These are phyloP conservation scores for Oscheius sp. DNA, from an alignment of 2,888 invertebrate genomes.

Conservation along the genomic window DNA sequence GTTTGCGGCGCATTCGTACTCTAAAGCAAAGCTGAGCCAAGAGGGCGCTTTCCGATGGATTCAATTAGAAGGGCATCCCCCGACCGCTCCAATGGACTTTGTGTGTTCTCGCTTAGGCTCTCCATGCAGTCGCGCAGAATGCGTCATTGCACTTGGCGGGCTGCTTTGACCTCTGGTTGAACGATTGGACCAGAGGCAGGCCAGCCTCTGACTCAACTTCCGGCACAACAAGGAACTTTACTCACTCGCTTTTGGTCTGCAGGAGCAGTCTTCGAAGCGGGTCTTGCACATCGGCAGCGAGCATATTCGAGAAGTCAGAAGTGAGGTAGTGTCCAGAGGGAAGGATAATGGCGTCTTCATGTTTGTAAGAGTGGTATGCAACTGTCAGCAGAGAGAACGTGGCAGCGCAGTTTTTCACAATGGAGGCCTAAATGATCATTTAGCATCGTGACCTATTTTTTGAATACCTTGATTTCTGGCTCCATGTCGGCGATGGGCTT, in stretches of 20 bases:
- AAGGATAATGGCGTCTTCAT: slow-evolving; percentile 54
- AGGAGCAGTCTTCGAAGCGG: slow-evolving; percentile 39
- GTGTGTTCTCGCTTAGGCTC: slow-evolving; percentile 33
- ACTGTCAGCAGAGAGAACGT: slow-evolving; percentile 58
- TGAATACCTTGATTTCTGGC: slow-evolving; percentile 62
- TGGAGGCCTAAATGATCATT: slow-evolving; percentile 44
- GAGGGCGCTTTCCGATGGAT: slow-evolving; percentile 19
- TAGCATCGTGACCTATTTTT: not conserved
- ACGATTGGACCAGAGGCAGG: slow-evolving; percentile 24
- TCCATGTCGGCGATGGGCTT: slow-evolving; percentile 70
- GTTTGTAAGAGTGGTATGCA: slow-evolving; percentile 57
- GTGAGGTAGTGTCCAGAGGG: slow-evolving; percentile 55
- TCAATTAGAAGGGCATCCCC: slow-evolving; percentile 36
- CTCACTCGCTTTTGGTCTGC: slow-evolving; percentile 53
- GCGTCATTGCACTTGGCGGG: slow-evolving; percentile 34
- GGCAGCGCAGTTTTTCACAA: slow-evolving; percentile 56
- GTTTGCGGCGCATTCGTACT: too few relatives aligned
- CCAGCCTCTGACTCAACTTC: slow-evolving; percentile 19
- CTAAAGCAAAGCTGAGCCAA: slow-evolving; percentile 17
- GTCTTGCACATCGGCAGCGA: slow-evolving; percentile 16
- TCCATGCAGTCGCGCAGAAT: slow-evolving; percentile 34
- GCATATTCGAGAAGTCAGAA: not conserved
- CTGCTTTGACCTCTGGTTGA: slow-evolving; percentile 35
- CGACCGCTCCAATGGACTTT: slow-evolving; percentile 32
- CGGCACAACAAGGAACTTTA: slow-evolving; percentile 13